These are phyloP conservation scores for Cassiopea andromeda DNA, from an alignment of 30 jellyfish, hydroid and myxozoan species.

Conservation along the genomic window DNA sequence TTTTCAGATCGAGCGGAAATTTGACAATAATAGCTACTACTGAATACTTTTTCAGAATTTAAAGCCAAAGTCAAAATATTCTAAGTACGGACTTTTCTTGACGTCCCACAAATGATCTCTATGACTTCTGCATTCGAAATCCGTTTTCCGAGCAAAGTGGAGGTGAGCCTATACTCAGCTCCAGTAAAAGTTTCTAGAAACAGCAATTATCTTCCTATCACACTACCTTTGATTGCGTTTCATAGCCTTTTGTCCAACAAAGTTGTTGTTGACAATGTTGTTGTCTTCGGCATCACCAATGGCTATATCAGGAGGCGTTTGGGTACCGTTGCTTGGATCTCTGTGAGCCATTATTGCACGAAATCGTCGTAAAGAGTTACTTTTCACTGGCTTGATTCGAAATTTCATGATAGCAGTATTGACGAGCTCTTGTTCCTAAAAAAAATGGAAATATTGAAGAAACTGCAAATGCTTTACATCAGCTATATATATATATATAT, in stretches of 20 bases:
- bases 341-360: constrained; percentile 33
- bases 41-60: no score
- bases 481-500: no score
- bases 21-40: no score
- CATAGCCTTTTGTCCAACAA: constrained; percentile 3
- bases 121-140: no score
- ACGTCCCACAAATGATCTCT: no score
- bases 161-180: no score
- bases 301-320: constrained; percentile 20
- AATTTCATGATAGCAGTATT: background rate
- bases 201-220: no score
- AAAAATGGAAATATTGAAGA: background rate
- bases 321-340: background rate
- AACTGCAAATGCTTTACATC: background rate
- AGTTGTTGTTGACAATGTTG: background rate
- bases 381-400: constrained; percentile 3
- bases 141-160: no score
- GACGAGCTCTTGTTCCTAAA: background rate
- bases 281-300: constrained; percentile 8
- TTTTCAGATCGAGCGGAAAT: no score
- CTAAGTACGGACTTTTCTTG: no score
- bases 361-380: constrained; percentile 8
- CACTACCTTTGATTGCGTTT: constrained; percentile 40
- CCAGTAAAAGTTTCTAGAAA: no score
- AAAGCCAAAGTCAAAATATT: no score